Evolutionary conservation across 2,113 vertebrate species (phyloP).

Genomic region (Pampusana beccarii): DNA sequence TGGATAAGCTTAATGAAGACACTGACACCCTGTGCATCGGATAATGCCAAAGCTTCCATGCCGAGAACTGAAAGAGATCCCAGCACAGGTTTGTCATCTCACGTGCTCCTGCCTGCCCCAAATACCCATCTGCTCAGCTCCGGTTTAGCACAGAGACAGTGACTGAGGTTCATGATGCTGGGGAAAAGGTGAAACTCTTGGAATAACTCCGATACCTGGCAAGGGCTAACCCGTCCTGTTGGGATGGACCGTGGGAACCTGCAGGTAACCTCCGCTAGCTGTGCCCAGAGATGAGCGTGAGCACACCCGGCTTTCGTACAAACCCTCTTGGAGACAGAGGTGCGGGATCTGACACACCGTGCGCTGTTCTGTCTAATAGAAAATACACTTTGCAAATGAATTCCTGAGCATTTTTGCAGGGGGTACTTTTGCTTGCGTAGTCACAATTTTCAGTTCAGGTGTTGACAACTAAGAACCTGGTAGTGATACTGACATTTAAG

Average conservation of each 20-base stretch:
- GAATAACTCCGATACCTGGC: not conserved
- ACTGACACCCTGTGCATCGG: accelerated
- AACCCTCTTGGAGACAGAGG: not conserved
- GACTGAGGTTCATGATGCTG: not conserved
- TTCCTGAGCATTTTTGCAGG: accelerated
- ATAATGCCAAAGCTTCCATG: not conserved
- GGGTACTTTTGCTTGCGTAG: not conserved
- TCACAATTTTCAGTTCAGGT: not conserved
- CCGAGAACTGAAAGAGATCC: accelerated
- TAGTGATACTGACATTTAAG: not conserved
- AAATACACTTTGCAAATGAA: not conserved
- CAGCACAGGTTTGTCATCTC: not conserved
- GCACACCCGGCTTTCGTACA: no score
- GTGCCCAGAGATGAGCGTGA: not conserved
- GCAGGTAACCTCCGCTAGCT: no score
- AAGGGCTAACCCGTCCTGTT: not conserved
- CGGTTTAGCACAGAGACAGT: accelerated
- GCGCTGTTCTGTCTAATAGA: not conserved
- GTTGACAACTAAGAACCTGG: not conserved
- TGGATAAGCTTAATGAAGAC: not conserved
- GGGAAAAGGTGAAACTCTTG: not conserved
- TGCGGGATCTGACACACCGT: accelerated
- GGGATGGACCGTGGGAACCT: no score
- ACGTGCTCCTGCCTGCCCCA: not conserved
- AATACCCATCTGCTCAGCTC: not conserved